Evolutionary conservation across 1,140 invertebrate species (phyloP).

Genomic region (Papilio aristodemus): DNA sequence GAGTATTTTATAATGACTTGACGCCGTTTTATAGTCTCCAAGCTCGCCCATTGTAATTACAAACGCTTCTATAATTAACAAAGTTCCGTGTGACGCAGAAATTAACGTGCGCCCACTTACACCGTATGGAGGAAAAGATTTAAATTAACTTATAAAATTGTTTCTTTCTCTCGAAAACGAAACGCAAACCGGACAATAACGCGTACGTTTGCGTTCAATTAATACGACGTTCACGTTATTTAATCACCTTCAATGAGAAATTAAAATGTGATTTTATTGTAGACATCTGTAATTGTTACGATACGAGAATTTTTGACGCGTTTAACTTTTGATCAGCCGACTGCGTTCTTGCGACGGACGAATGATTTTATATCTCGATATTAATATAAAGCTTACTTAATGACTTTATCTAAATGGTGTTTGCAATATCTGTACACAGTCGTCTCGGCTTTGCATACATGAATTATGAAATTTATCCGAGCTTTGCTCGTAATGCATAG

Average conservation of each 20-base stretch:
- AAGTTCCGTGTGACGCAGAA: slow-evolving; percentile 41
- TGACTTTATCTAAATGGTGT: slow-evolving; percentile 57
- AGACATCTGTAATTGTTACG: slow-evolving; percentile 60
- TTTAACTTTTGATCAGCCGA: slow-evolving; percentile 55
- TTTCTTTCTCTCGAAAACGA: slow-evolving; percentile 4
- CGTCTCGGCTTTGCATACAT: slow-evolving; percentile 37
- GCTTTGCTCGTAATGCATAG: slow-evolving; percentile 50
- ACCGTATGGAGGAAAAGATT: slow-evolving; percentile 24
- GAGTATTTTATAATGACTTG: slow-evolving; percentile 40
- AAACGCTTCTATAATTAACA: slow-evolving; percentile 41
- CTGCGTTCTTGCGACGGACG: slow-evolving; percentile 36
- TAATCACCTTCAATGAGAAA: slow-evolving; percentile 62
- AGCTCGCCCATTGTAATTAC: slow-evolving; percentile 42
- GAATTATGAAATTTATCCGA: slow-evolving; percentile 60
- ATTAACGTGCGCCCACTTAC: slow-evolving; percentile 36
- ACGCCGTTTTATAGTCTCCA: slow-evolving; percentile 42
- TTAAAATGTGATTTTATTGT: slow-evolving; percentile 69
- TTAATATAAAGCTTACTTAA: slow-evolving; percentile 58
- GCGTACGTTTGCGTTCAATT: slow-evolving; percentile 50
- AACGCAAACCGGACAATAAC: slow-evolving; percentile 32
- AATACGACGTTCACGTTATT: slow-evolving; percentile 60
- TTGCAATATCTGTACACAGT: slow-evolving; percentile 39
- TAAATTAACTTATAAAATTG: slow-evolving; percentile 26
- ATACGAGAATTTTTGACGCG: slow-evolving; percentile 53
- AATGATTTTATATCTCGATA: slow-evolving; percentile 41